Percentiles rank a stretch among this genome's conserved stretches.
These are phyloP conservation scores for Trachops cirrhosus DNA, from an alignment of 2,797 vertebrate genomes.

Conservation along the genomic window DNA sequence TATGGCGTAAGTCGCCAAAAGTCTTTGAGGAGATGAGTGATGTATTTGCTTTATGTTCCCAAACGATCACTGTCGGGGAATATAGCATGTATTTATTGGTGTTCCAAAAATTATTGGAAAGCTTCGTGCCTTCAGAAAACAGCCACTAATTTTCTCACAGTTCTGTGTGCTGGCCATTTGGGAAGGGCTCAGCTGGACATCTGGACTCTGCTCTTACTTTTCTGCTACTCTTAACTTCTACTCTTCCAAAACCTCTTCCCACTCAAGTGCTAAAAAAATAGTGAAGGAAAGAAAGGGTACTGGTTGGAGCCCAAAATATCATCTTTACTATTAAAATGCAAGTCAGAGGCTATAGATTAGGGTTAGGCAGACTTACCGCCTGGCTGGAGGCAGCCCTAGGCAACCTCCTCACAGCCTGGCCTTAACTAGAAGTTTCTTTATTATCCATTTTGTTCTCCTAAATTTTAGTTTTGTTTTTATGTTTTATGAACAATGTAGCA, in stretches of 20 bases:
- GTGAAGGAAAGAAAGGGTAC: neutral
- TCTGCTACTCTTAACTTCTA: slow-evolving; percentile 3
- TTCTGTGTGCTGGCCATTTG: neutral
- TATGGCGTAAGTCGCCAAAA: neutral
- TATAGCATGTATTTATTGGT: neutral
- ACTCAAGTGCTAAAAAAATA: neutral
- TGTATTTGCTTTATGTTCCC: neutral
- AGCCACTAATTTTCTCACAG: neutral
- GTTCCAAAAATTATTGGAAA: neutral
- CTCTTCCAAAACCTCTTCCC: neutral
- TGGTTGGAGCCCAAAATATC: neutral
- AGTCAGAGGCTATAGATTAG: neutral
- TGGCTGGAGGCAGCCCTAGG: neutral
- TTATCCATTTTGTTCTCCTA: neutral
- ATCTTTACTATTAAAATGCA: neutral
- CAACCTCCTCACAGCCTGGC: neutral
- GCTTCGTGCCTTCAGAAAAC: neutral
- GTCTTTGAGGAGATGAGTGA: neutral
- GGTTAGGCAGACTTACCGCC: neutral
- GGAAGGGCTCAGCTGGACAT: neutral
- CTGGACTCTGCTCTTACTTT: neutral
- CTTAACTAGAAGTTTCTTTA: neutral
- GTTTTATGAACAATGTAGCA: neutral
- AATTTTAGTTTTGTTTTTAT: neutral
- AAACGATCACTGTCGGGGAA: neutral